These are phyloP conservation scores for Aleiodes testaceus DNA, from an alignment of 2,888 invertebrate genomes.

Conservation along the genomic window DNA sequence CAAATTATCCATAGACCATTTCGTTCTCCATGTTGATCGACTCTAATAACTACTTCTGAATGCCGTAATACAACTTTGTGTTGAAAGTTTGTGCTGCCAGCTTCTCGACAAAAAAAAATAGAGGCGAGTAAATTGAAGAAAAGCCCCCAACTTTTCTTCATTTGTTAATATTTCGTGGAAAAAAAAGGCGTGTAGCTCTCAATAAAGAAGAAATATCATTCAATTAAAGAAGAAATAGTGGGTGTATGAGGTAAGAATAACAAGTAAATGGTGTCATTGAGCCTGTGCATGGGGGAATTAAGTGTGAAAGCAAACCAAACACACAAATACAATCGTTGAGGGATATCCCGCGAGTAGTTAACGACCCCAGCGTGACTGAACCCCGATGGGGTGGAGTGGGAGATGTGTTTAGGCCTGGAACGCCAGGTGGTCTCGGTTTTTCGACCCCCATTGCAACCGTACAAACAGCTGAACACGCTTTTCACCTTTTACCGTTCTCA, in stretches of 20 bases:
- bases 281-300: constrained; percentile 15
- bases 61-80: constrained; percentile 25
- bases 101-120: not conserved
- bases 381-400: not conserved
- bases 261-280: constrained; percentile 30
- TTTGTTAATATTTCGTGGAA: constrained; percentile 26
- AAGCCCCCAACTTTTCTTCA: not conserved
- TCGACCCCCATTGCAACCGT: constrained; percentile 6
- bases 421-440: constrained; percentile 28
- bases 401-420: constrained; percentile 20
- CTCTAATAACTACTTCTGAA: constrained; percentile 30
- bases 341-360: constrained; percentile 16
- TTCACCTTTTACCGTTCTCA: not conserved
- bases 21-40: constrained; percentile 24
- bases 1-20: constrained; percentile 30
- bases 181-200: not conserved
- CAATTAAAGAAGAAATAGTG: constrained; percentile 28
- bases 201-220: constrained; percentile 21
- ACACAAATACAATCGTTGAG: constrained; percentile 18
- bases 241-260: constrained; percentile 26
- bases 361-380: constrained; percentile 3
- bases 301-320: constrained; percentile 8
- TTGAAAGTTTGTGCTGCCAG: constrained; percentile 28
- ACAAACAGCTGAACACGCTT: constrained; percentile 14
- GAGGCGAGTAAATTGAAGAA: not conserved